phyloP scores from a whole-genome alignment of 2,797 vertebrate genomes.

The Crossoptilon crossoptilon region DNA sequence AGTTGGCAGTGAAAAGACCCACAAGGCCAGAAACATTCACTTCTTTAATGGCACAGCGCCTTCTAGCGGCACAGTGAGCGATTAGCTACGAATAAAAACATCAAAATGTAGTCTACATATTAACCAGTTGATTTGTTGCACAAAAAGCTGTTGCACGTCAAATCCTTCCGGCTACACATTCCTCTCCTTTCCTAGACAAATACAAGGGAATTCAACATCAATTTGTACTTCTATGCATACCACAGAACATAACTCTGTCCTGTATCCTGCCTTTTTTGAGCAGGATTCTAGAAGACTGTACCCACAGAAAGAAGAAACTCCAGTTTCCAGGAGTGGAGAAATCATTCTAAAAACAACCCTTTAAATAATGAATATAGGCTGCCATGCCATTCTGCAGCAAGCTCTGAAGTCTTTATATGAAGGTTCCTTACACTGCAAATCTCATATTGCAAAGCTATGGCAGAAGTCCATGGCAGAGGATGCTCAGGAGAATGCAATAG shows the following conservation, averaged over 20 bases:
- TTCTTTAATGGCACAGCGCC: constrained; percentile 17
- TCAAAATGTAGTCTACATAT: not conserved
- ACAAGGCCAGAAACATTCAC: not conserved
- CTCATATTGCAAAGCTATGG: fast-evolving
- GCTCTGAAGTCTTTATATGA: not conserved
- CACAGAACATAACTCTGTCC: not conserved
- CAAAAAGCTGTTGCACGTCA: not conserved
- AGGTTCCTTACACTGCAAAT: not conserved
- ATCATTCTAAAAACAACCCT: not conserved
- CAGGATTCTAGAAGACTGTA: not conserved
- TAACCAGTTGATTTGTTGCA: not conserved
- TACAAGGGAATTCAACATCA: not conserved
- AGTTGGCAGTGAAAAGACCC: constrained; percentile 22
- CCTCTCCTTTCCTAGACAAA: not conserved
- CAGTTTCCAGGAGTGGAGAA: not conserved
- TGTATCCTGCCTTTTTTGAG: not conserved
- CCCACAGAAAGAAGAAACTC: not conserved
- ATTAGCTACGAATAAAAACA: not conserved
- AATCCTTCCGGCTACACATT: not conserved
- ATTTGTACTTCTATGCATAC: not conserved
- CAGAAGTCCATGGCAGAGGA: not conserved
- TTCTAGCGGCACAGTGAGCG: constrained; percentile 19
- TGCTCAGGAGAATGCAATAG: not conserved
- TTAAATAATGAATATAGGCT: not conserved
- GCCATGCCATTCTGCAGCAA: not conserved